Evolutionary conservation across 2,797 vertebrate species (phyloP), one percentile per base, ranked within the genome.

Genomic region (Cryptoblepharus egeriae): DNA sequence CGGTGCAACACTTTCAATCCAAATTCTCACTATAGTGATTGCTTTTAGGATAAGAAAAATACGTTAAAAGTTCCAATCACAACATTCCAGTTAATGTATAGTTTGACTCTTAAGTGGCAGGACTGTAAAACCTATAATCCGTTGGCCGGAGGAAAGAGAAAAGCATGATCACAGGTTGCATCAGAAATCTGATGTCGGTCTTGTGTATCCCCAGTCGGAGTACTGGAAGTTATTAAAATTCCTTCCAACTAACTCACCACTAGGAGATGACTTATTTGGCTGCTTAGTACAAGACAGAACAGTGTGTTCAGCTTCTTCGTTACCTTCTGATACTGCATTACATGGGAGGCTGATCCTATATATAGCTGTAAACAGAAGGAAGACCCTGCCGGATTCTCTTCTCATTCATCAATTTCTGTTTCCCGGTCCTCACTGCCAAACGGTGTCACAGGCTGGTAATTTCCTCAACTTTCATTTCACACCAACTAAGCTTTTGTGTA

Each of bases 221-320:
- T 87, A 84, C 16, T 77, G 28, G 2, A 75, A 52, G 16, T 80
- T 88, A 91, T 88, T 90, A 91, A 92, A 89, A 90, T 88, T 87
- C 90, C 52, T 87, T 83, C 60, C 60, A 87, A 73, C 52, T 75
- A 86, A 84, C 64, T 88, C 76, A 60, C 35, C 83, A 74, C 85
- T 86, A 89, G 71, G 60, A 32, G 85, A 75, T 77, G 60, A 55
- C n/a, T 87, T 92, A 81, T 86, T 91, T 90, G 82, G 90, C 88
- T 85, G 80, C 55, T 84, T 90, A 92, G 37, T 65, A 90, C 86
- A 78, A 86, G 81, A 85, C 76, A 72, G 70, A 92, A 78, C 0
- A 0, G 57, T 70, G 28, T 80, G 60, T 83, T 93, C 80, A 63
- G 65, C 90, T 69, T 79, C 11, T 85, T 80, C 82, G n/a, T 82